Conservation (phyloP, 2,797 vertebrate genomes). For the Dendrocincla tyrannina region DNA sequence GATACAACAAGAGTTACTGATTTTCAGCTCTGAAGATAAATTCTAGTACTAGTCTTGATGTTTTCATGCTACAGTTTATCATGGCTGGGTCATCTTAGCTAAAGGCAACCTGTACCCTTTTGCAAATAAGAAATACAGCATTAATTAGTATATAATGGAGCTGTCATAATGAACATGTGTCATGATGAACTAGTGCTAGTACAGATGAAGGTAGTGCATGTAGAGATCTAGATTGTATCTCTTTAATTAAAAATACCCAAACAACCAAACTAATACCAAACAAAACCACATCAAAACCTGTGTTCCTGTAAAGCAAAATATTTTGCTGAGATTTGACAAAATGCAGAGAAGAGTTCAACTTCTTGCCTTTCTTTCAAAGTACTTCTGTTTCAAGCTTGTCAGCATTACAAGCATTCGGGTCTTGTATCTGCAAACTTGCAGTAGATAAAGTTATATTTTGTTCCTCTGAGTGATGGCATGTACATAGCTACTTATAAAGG, state of each 20-base stretch:
- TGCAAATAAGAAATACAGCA: not conserved
- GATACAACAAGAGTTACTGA: not conserved
- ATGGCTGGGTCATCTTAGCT: not conserved
- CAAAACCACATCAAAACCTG: not conserved
- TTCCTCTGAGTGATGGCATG: not conserved
- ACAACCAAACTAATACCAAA: not conserved
- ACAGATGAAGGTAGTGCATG: not conserved
- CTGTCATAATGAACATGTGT: not conserved
- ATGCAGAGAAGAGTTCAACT: not conserved
- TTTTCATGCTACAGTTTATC: not conserved
- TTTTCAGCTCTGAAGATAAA: not conserved
- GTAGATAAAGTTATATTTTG: not conserved
- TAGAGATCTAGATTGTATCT: not conserved
- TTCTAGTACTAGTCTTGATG: not conserved
- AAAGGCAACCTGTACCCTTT: not conserved
- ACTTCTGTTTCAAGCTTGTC: not conserved
- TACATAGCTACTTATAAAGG: not conserved
- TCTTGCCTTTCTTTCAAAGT: not conserved
- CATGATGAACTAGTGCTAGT: not conserved
- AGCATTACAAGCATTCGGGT: not conserved
- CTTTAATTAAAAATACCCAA: not conserved
- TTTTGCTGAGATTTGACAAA: not conserved
- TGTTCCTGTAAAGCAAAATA: not conserved
- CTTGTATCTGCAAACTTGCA: not conserved
- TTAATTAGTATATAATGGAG: not conserved